phyloP scores from a whole-genome alignment of 2,797 vertebrate species.

The Arctocebus calabarensis region DNA sequence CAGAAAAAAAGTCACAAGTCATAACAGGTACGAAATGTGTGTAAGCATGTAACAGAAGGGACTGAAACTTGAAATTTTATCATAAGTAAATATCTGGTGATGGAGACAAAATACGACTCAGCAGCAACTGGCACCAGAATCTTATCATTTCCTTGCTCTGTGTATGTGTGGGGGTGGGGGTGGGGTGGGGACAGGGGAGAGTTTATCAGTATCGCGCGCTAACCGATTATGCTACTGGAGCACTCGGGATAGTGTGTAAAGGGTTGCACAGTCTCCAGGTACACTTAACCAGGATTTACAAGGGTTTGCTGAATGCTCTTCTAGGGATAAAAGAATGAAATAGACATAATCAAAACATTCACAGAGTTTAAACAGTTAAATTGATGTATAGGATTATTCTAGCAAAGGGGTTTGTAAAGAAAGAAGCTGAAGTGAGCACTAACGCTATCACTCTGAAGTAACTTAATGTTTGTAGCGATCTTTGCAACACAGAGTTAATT shows the following conservation, averaged over 20 bases:
- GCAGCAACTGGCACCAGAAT: not conserved
- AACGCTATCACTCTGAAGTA: not conserved
- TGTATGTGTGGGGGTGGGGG: not conserved
- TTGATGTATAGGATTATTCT: not conserved
- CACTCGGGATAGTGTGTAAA: not conserved
- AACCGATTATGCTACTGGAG: too few species aligned
- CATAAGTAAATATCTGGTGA: not conserved
- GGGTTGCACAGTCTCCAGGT: not conserved
- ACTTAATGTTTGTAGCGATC: not conserved
- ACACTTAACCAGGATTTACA: not conserved
- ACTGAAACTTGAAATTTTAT: not conserved
- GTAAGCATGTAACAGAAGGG: not conserved
- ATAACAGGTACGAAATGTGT: not conserved
- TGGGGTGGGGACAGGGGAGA: not conserved
- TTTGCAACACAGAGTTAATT: not conserved
- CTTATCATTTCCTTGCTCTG: not conserved
- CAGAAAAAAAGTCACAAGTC: not conserved
- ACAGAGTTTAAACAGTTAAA: conserved; percentile 14
- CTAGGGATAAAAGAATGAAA: conserved; percentile 23
- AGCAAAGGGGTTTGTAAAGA: not conserved
- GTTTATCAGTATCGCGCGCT: not conserved
- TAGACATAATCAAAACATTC: not conserved
- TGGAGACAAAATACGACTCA: not conserved
- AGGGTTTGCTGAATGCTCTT: not conserved
- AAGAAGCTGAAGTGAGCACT: not conserved